Percentiles rank a stretch among this genome's conserved stretches.
These are phyloP conservation scores for Leptopilina syphax DNA, from an alignment of 2,888 invertebrate genomes.

Conservation along the genomic window DNA sequence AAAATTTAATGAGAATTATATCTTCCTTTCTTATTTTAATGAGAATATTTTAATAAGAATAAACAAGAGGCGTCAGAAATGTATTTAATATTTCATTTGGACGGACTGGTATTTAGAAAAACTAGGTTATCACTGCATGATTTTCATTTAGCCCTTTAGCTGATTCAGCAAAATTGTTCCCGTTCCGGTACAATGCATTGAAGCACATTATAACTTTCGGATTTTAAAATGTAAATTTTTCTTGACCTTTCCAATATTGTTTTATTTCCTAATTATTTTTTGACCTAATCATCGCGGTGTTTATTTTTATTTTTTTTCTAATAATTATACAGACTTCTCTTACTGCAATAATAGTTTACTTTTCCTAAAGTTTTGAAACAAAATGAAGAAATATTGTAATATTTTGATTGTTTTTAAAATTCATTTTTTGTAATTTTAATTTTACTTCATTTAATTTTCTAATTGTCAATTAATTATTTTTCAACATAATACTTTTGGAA, in stretches of 20 bases:
- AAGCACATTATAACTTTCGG: neutral
- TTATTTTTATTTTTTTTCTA: neutral
- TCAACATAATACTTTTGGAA: too few species aligned
- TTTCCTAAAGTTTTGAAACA: too few species aligned
- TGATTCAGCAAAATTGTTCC: slow-evolving; percentile 10
- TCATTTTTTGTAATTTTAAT: too few species aligned
- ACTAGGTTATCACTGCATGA: slow-evolving; percentile 10
- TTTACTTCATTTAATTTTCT: too few species aligned
- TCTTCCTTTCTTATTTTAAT: too few species aligned
- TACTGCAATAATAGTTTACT: too few species aligned
- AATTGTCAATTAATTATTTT: too few species aligned
- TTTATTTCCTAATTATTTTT: neutral
- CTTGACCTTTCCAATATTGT: neutral
- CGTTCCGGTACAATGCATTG: neutral
- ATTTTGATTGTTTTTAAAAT: too few species aligned
- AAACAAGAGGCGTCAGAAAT: neutral
- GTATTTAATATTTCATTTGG: neutral
- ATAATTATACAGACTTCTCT: too few species aligned
- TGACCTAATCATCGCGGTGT: neutral
- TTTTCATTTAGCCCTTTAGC: slow-evolving; percentile 14
- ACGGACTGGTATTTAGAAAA: neutral
- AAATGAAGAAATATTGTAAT: too few species aligned
- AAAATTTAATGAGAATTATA: too few species aligned
- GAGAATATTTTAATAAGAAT: too few species aligned
- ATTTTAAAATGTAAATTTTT: slow-evolving; percentile 1